phyloP scores from a whole-genome alignment of 2,797 vertebrate genomes.

The Pseudopleuronectes americanus region DNA sequence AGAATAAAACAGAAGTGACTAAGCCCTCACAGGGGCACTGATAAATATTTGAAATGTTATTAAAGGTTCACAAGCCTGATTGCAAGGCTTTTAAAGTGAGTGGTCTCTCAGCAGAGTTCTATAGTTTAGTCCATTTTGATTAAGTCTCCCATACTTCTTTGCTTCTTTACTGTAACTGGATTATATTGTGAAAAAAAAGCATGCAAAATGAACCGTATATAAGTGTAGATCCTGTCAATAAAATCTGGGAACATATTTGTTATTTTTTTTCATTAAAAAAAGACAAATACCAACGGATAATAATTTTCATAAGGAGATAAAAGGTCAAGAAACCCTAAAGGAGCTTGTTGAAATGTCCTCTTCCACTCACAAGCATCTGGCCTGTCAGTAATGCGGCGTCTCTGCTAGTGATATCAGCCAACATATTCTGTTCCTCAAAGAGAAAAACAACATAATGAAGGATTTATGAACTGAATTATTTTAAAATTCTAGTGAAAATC shows the following conservation, averaged over 20 bases:
- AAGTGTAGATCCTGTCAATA: no score
- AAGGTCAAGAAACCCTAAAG: no score
- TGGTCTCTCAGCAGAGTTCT: not conserved
- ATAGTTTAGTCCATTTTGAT: not conserved
- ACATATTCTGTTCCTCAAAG: not conserved
- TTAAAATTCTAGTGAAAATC: no score
- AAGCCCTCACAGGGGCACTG: not conserved
- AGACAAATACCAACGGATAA: no score
- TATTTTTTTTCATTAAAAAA: no score
- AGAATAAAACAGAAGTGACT: not conserved
- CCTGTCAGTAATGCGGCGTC: not conserved
- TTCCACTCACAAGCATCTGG: no score
- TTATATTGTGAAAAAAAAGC: not conserved
- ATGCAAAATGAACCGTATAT: no score
- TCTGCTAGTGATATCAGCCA: not conserved
- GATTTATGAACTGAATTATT: not conserved
- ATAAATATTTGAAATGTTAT: slow-evolving; percentile 14
- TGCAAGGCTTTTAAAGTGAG: no score
- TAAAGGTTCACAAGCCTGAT: not conserved
- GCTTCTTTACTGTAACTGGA: not conserved
- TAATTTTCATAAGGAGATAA: no score
- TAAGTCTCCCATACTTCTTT: not conserved
- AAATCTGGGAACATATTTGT: no score
- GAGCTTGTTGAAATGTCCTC: no score
- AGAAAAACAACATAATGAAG: not conserved